Percentiles rank a stretch among this genome's conserved stretches.
Evolutionary conservation across 2,888 invertebrate species (phyloP).

Genomic region (Pristionchus arcanus): DNA sequence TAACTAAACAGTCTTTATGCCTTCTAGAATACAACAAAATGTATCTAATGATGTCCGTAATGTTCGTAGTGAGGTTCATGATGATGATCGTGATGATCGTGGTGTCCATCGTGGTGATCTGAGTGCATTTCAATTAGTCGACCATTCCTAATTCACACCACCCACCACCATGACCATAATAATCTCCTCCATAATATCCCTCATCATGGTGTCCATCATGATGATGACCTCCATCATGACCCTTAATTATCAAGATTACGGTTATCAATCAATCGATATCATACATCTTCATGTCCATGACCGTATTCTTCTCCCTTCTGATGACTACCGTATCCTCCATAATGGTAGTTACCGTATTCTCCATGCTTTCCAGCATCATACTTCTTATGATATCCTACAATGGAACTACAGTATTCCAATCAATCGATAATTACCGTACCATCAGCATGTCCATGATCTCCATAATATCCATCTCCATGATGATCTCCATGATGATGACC

Average conservation of each 20-base stretch:
- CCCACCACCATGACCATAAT: constrained; percentile 19
- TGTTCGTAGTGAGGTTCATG: constrained; percentile 38
- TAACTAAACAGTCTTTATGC: not conserved
- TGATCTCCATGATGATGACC: constrained; percentile 16
- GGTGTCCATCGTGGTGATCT: constrained; percentile 28
- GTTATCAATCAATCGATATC: constrained; percentile 4
- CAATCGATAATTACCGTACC: constrained; percentile 34
- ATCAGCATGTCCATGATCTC: constrained; percentile 46
- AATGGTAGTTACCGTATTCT: constrained; percentile 16
- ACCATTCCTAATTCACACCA: constrained; percentile 12
- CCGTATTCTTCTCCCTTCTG: constrained; percentile 26
- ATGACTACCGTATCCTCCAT: not conserved
- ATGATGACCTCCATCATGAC: constrained; percentile 6
- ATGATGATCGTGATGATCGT: constrained; percentile 36
- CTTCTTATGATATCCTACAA: constrained; percentile 23
- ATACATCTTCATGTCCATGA: constrained; percentile 36
- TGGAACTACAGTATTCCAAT: not conserved
- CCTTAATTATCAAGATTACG: not conserved
- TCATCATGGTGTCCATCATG: constrained; percentile 30
- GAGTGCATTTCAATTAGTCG: constrained; percentile 27
- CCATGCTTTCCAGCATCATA: not conserved
- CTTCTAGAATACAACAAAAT: not conserved
- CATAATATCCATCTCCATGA: constrained; percentile 45
- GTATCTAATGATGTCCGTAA: constrained; percentile 10
- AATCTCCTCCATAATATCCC: constrained; percentile 29